Percentiles rank a stretch among this genome's conserved stretches.
These are phyloP conservation scores for Gari tellinella DNA, from an alignment of 2,888 invertebrate species.

Conservation along the genomic window DNA sequence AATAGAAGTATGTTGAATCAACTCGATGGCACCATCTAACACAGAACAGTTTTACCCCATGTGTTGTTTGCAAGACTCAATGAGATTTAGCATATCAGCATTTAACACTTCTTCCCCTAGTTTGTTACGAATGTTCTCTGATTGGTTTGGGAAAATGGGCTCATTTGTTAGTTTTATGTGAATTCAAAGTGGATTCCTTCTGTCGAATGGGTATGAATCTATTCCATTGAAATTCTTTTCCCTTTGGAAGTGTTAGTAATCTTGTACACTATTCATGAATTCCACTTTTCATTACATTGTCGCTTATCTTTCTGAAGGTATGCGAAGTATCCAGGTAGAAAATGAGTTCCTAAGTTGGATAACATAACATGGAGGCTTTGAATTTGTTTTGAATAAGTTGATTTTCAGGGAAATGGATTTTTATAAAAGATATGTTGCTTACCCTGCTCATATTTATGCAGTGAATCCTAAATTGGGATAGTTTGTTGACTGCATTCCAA, in stretches of 20 bases:
- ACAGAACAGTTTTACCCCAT: constrained; percentile 8
- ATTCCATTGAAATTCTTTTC: not conserved
- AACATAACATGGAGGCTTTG: too few species aligned
- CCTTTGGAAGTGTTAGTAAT: not conserved
- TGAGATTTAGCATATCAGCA: not conserved
- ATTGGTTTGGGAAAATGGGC: not conserved
- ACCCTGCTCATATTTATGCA: too few species aligned
- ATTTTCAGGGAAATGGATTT: too few species aligned
- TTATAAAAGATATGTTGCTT: too few species aligned
- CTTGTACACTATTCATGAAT: not conserved
- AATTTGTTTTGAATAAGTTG: too few species aligned
- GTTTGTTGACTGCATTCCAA: constrained; percentile 15
- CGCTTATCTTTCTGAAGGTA: not conserved
- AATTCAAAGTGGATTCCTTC: not conserved
- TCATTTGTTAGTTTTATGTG: not conserved
- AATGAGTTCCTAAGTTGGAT: not conserved
- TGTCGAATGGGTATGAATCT: not conserved
- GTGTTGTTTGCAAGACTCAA: not conserved
- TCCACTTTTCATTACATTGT: not conserved
- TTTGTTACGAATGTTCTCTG: not conserved
- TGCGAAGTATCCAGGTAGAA: not conserved
- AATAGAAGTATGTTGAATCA: not conserved
- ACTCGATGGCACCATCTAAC: constrained; percentile 33
- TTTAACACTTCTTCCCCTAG: not conserved
- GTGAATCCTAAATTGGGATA: not conserved